phyloP scores from a whole-genome alignment of 2,888 invertebrate genomes.

The Xestobium rufovillosum region DNA sequence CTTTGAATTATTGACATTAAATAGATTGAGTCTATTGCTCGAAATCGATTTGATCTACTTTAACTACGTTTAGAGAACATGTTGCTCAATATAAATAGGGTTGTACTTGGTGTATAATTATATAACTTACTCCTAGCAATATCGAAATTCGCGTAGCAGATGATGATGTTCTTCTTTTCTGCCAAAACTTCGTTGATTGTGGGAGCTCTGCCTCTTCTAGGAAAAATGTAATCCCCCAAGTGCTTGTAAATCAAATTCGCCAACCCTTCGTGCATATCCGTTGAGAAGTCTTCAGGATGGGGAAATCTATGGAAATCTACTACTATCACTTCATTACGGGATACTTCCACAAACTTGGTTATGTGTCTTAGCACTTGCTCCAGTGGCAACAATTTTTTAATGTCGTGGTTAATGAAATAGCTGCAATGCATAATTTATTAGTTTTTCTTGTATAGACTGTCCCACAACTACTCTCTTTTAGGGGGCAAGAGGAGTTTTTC shows the following conservation, averaged over 20 bases:
- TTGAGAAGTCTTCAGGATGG: slow-evolving; percentile 32
- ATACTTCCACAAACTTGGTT: slow-evolving; percentile 56
- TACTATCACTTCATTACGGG: slow-evolving; percentile 65
- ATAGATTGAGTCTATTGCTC: no score
- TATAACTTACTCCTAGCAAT: no score
- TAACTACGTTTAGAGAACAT: no score
- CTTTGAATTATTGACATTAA: no score
- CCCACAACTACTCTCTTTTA: no score
- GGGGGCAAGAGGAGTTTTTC: no score
- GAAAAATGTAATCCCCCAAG: slow-evolving; percentile 48
- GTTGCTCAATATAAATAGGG: no score
- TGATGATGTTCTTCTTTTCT: slow-evolving; percentile 48
- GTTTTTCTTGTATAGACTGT: no score
- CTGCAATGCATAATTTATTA: no score
- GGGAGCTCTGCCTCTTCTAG: slow-evolving; percentile 45
- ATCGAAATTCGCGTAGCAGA: slow-evolving; percentile 57
- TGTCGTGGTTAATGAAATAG: slow-evolving; percentile 68
- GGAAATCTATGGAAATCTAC: slow-evolving; percentile 80
- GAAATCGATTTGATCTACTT: no score
- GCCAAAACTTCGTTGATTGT: slow-evolving; percentile 53
- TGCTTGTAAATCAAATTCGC: slow-evolving; percentile 47
- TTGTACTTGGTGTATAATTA: no score
- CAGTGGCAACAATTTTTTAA: slow-evolving; percentile 61
- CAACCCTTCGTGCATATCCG: slow-evolving; percentile 44
- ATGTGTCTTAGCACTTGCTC: slow-evolving; percentile 61